These are phyloP conservation scores for Drosophila ochracea DNA, from an alignment of 2,888 invertebrate genomes.

Conservation along the genomic window DNA sequence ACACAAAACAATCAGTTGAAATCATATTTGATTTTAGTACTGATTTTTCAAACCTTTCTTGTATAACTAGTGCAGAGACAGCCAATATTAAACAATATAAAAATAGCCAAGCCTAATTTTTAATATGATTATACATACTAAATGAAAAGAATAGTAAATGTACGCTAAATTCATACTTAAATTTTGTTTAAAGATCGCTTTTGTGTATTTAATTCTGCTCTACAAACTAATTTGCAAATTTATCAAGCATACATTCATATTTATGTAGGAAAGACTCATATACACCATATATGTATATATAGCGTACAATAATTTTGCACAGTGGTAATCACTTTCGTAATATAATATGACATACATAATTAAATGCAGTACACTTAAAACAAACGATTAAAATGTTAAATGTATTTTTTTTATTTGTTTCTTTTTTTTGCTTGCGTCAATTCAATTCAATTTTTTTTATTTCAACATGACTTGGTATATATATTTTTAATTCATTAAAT, in stretches of 20 bases:
- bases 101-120: background rate
- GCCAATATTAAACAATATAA: background rate
- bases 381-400: background rate
- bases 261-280: background rate
- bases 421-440: background rate
- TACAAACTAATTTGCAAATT: background rate
- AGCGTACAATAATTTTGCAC: background rate
- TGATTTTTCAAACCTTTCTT: background rate
- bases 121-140: background rate
- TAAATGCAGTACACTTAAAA: too few relatives aligned
- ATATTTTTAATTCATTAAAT: background rate
- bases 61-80: background rate
- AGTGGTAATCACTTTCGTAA: too few relatives aligned
- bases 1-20: background rate
- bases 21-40: background rate
- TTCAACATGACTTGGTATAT: background rate
- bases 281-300: background rate
- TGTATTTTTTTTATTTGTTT: too few relatives aligned
- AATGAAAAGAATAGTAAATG: background rate
- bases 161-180: background rate
- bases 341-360: too few relatives aligned
- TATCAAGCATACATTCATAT: background rate
- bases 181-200: background rate
- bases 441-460: background rate
- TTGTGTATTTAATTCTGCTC: background rate